Conservation (phyloP, 92 coral and sea anemone genomes). For the Scolanthus callimorphus region DNA sequence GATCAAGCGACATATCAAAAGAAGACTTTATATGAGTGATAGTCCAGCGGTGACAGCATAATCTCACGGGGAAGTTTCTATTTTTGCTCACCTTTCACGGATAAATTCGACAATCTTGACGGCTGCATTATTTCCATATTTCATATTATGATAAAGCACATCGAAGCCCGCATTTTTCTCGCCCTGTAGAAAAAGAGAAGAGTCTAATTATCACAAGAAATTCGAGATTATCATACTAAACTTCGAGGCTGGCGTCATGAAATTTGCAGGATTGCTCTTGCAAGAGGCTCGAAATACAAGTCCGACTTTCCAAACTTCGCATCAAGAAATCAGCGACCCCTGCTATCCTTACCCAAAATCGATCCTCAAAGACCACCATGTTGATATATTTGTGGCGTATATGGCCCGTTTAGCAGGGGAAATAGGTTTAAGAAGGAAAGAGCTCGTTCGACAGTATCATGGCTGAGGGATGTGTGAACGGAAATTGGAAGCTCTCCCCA, state of each 20-base stretch:
- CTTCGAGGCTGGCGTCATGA: neutral
- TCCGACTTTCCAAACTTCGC: neutral
- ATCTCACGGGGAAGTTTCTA: neutral
- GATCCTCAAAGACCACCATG: slow-evolving; percentile 97
- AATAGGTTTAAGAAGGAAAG: slow-evolving; percentile 15
- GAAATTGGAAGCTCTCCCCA: slow-evolving; percentile 57
- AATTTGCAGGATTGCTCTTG: neutral
- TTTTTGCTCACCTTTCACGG: slow-evolving; percentile 80
- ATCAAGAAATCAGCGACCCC: neutral
- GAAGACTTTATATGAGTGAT: neutral
- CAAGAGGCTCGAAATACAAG: neutral
- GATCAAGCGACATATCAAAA: neutral
- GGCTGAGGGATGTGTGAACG: slow-evolving; percentile 53
- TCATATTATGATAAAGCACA: slow-evolving; percentile 96
- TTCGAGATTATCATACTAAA: neutral
- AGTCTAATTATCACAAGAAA: neutral
- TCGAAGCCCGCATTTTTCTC: slow-evolving; percentile 95
- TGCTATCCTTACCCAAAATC: slow-evolving; percentile 82
- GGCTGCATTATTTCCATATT: slow-evolving; percentile 93
- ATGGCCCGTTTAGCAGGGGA: slow-evolving; percentile 10
- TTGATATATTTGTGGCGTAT: neutral
- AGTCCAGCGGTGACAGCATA: neutral
- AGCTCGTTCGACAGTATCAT: slow-evolving; percentile 26
- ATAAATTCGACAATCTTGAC: slow-evolving; percentile 84
- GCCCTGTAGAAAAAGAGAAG: slow-evolving; percentile 65